A percentile compares a stretch with the other conserved stretches of the same genome.
Conservation (phyloP, 1,140 invertebrate species). For the Rhagoletis zephyria region DNA sequence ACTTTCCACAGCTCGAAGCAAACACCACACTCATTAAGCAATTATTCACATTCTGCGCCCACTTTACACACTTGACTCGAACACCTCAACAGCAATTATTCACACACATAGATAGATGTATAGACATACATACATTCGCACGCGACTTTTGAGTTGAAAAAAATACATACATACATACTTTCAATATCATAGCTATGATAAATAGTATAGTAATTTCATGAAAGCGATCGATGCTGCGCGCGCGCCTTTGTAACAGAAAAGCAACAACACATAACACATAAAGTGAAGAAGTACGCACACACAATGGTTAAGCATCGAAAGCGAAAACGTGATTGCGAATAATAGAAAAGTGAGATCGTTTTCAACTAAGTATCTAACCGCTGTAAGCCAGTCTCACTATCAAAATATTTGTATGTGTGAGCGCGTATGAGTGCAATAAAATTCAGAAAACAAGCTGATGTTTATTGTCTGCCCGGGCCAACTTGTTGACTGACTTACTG, state of each 20-base stretch:
- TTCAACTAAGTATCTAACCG: background rate
- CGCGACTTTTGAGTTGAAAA: too few relatives aligned
- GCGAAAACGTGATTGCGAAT: conserved; percentile 10
- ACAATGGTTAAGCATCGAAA: conserved; percentile 9
- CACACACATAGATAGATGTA: background rate
- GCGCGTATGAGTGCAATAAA: background rate
- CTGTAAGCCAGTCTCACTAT: too few relatives aligned
- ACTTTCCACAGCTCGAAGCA: background rate
- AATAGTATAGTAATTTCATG: too few relatives aligned
- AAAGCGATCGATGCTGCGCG: background rate
- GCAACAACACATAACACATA: background rate
- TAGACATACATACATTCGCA: too few relatives aligned
- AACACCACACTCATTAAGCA: background rate
- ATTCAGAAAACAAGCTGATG: background rate
- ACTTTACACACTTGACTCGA: background rate
- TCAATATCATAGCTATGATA: too few relatives aligned
- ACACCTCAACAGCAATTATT: background rate
- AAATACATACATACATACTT: background rate
- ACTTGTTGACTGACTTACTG: background rate
- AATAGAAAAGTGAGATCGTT: conserved; percentile 32
- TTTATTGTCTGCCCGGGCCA: background rate
- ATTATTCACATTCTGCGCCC: conserved; percentile 10
- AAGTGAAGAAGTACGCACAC: background rate
- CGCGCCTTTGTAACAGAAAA: background rate
- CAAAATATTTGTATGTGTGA: too few relatives aligned